Conservation (phyloP, 2,113 vertebrate genomes). For the Gopherus flavomarginatus region DNA sequence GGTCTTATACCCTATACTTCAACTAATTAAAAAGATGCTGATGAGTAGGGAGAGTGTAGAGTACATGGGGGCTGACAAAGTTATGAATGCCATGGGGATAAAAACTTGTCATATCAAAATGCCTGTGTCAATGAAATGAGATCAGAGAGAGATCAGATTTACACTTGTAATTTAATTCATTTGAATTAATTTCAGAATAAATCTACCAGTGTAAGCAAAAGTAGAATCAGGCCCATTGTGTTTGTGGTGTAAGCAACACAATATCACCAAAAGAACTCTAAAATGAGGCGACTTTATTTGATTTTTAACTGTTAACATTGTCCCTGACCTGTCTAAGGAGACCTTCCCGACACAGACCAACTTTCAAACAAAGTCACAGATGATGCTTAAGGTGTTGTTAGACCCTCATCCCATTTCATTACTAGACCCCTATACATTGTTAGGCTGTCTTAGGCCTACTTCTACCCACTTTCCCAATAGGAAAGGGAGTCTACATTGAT, state of each 20-base stretch:
- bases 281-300: neutral
- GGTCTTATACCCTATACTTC: neutral
- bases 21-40: neutral
- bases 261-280: neutral
- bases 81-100: neutral
- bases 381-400: neutral
- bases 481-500: neutral
- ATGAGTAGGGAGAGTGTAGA: neutral
- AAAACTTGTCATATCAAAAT: neutral
- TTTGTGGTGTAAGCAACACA: neutral
- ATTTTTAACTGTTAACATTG: neutral
- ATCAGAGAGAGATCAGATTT: neutral
- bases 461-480: accelerated
- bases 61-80: neutral
- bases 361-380: neutral
- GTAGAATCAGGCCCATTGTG: accelerated
- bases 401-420: neutral
- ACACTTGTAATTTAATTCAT: neutral
- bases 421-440: neutral
- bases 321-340: no score
- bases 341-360: no score
- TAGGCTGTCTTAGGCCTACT: neutral
- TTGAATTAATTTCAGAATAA: neutral
- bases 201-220: accelerated
- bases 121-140: neutral